These are phyloP conservation scores for Zaprionus capensis DNA, from an alignment of 1,140 invertebrate genomes.

Conservation along the genomic window DNA sequence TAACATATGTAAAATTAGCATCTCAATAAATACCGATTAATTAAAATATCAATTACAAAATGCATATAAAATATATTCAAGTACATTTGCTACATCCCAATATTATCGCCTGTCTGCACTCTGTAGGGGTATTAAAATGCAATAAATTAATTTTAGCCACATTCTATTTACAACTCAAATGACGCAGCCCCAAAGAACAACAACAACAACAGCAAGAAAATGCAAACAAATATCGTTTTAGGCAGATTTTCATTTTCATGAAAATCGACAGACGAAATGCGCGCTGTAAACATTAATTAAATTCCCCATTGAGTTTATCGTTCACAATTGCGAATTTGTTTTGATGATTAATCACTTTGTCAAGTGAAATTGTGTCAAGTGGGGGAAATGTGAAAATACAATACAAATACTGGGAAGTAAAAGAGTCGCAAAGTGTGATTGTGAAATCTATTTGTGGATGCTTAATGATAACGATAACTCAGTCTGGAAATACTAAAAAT, in stretches of 20 bases:
- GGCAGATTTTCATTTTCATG: constrained; percentile 46
- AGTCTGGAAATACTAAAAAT: constrained; percentile 9
- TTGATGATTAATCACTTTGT: constrained; percentile 67
- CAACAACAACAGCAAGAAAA: neutral
- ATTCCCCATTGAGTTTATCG: constrained; percentile 66
- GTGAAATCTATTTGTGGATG: constrained; percentile 3
- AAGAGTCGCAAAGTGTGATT: neutral
- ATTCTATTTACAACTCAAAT: constrained; percentile 7
- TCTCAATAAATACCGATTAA: neutral
- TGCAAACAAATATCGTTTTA: constrained; percentile 1
- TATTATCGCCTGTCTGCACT: neutral
- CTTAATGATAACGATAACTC: neutral
- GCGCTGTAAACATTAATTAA: constrained; percentile 58
- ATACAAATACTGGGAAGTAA: neutral
- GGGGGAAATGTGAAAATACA: too few relatives aligned
- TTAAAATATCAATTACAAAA: neutral
- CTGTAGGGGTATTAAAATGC: neutral
- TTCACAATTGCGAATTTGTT: constrained; percentile 59
- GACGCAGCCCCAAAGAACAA: neutral
- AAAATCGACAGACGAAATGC: constrained; percentile 50
- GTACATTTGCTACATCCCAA: neutral
- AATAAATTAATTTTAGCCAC: constrained; percentile 8
- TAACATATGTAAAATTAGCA: neutral
- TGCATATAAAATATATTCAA: neutral
- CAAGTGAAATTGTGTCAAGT: constrained; percentile 27